Evolutionary conservation across 2,888 invertebrate species (phyloP).

Genomic region (Geophilus truncorum): DNA sequence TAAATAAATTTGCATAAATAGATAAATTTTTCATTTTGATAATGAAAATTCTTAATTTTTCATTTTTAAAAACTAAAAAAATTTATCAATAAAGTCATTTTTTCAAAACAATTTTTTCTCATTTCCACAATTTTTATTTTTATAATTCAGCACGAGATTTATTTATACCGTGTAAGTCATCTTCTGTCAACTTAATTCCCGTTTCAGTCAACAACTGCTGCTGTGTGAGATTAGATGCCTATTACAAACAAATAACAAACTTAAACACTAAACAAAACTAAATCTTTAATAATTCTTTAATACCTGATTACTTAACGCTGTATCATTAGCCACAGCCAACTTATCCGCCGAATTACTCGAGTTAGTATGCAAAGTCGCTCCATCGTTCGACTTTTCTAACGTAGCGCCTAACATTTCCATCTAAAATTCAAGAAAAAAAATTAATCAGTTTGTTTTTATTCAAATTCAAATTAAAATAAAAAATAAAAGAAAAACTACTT

Average conservation of each 20-base stretch:
- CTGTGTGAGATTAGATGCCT: not conserved
- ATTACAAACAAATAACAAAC: not conserved
- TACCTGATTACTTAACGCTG: not conserved
- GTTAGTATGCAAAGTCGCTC: not conserved
- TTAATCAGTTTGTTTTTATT: not conserved
- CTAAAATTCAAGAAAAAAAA: not conserved
- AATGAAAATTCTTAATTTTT: too few relatives aligned
- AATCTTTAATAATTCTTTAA: not conserved
- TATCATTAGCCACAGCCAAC: not conserved
- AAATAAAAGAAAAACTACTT: constrained; percentile 32
- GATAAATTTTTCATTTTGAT: too few relatives aligned
- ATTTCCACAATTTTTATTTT: too few relatives aligned
- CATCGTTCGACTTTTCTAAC: not conserved
- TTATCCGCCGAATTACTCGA: not conserved
- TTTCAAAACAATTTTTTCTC: too few relatives aligned
- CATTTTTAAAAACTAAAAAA: not conserved
- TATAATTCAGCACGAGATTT: too few relatives aligned
- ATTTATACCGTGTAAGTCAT: not conserved
- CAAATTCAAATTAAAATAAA: not conserved
- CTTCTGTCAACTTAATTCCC: not conserved
- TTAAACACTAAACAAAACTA: not conserved
- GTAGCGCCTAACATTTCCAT: constrained; percentile 17
- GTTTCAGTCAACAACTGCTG: not conserved
- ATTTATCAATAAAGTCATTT: too few relatives aligned
- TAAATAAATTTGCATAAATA: too few relatives aligned